Conservation (phyloP, 2,888 invertebrate genomes). For the Andricus quercusramuli region DNA sequence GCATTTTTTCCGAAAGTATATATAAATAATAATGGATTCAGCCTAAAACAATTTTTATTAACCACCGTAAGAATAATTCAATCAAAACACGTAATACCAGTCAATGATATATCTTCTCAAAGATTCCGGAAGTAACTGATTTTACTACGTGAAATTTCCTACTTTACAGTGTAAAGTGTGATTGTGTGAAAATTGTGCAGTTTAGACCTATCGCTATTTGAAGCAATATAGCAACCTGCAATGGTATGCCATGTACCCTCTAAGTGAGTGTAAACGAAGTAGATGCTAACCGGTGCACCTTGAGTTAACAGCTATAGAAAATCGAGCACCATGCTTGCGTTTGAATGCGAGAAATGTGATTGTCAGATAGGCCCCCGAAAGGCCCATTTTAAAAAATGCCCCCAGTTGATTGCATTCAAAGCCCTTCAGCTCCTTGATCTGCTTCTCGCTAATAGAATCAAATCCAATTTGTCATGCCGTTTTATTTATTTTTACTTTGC, state of each 20-base stretch:
- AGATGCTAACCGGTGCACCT: constrained; percentile 48
- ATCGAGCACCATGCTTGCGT: constrained; percentile 31
- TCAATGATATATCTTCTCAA: no score
- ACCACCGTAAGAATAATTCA: no score
- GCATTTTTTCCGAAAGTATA: no score
- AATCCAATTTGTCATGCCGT: constrained; percentile 15
- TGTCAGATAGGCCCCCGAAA: constrained; percentile 7
- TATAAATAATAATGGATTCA: no score
- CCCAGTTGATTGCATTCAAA: not conserved
- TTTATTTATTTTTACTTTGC: constrained; percentile 19
- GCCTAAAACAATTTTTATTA: no score
- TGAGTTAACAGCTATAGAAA: constrained; percentile 52
- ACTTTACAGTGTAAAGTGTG: no score
- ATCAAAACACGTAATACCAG: no score
- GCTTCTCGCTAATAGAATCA: constrained; percentile 12
- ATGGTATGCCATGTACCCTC: constrained; percentile 54
- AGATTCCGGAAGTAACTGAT: no score
- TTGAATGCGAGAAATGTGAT: constrained; percentile 28
- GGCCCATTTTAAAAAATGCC: not conserved
- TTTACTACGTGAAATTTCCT: no score
- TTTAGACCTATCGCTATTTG: not conserved
- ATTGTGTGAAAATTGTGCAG: no score
- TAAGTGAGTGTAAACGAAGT: constrained; percentile 54
- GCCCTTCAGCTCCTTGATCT: not conserved
- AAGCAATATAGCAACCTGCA: constrained; percentile 45